Evolutionary conservation across 2,888 invertebrate species (phyloP).

Genomic region (Zhengitettix transpicula): DNA sequence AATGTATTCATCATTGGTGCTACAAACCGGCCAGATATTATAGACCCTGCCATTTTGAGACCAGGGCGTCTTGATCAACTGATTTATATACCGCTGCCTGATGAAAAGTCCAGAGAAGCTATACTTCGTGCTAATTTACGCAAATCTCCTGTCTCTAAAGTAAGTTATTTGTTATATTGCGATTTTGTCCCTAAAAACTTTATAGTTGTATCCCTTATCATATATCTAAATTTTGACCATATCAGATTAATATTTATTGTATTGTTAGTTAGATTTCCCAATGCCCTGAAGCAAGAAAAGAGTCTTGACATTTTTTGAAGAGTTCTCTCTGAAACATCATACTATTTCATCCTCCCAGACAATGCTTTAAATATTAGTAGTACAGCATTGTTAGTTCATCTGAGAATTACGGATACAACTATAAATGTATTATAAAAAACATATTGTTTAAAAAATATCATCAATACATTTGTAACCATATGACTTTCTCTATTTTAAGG

Average conservation of each 20-base stretch:
- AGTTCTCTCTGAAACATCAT: too few relatives aligned
- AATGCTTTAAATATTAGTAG: too few relatives aligned
- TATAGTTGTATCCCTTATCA: not conserved
- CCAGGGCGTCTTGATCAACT: slow-evolving; percentile 98
- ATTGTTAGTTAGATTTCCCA: not conserved
- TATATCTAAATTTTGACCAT: not conserved
- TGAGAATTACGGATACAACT: too few relatives aligned
- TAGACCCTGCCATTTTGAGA: slow-evolving; percentile 96
- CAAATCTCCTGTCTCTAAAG: slow-evolving; percentile 87
- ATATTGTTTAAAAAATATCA: too few relatives aligned
- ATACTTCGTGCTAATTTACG: slow-evolving; percentile 91
- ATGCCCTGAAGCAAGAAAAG: too few relatives aligned
- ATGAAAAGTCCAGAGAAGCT: slow-evolving; percentile 92
- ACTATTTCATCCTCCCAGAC: too few relatives aligned
- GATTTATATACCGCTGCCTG: slow-evolving; percentile 98
- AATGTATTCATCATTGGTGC: slow-evolving; percentile 99
- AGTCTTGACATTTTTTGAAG: too few relatives aligned
- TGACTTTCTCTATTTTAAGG: slow-evolving; percentile 27
- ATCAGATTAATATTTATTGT: not conserved
- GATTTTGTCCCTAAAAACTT: not conserved
- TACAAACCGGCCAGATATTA: slow-evolving; percentile 89
- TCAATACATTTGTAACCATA: not conserved
- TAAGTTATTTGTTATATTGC: slow-evolving; percentile 17
- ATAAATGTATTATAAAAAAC: too few relatives aligned
- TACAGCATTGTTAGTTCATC: too few relatives aligned